Conservation (phyloP, 2,113 vertebrate species). For the Lonchura striata region DNA sequence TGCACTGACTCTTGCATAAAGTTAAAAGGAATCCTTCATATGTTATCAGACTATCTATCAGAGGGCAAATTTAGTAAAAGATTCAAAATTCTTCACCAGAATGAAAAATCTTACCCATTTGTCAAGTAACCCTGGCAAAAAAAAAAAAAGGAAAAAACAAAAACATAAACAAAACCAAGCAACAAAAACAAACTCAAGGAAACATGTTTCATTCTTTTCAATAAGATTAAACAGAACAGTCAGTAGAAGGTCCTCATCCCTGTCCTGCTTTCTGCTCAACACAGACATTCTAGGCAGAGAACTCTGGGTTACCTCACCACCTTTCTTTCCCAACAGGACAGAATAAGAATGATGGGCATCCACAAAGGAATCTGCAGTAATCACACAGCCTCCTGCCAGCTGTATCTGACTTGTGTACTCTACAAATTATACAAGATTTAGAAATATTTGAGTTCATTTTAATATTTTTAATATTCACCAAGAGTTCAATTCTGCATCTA, state of each 20-base stretch:
- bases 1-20: not conserved
- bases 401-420: not conserved
- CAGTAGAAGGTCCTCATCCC: not conserved
- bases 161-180: too few relatives aligned
- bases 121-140: not conserved
- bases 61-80: not conserved
- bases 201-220: not conserved
- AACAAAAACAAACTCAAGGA: not conserved
- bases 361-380: not conserved
- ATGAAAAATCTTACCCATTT: not conserved
- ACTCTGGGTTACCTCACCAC: not conserved
- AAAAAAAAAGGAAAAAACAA: not conserved
- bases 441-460: not conserved
- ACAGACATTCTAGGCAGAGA: not conserved
- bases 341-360: rapidly evolving
- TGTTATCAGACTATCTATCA: not conserved
- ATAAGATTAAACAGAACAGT: not conserved
- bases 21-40: not conserved
- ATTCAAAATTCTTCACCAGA: not conserved
- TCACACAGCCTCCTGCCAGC: not conserved
- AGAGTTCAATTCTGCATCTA: not conserved
- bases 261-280: too few relatives aligned
- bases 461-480: not conserved
- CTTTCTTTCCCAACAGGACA: not conserved
- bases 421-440: not conserved